Conservation (phyloP, 2,113 vertebrate species). For the Lepus americanus region DNA sequence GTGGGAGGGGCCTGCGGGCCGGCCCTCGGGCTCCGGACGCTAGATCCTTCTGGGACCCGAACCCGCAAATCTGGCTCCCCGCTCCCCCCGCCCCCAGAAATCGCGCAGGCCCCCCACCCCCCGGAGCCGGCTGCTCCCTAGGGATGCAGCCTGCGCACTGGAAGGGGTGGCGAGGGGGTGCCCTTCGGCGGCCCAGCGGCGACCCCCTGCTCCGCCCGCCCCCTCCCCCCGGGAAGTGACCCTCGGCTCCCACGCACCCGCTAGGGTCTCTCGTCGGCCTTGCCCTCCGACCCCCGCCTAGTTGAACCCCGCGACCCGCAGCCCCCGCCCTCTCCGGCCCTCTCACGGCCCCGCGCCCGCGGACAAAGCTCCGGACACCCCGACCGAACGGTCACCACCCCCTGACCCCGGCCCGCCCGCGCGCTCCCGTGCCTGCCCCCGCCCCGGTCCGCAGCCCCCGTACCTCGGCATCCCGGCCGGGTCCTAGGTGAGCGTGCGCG, state of each 20-base stretch:
- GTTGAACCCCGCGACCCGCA: conserved; percentile 43
- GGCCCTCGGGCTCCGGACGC: conserved; percentile 73
- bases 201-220: not conserved
- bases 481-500: conserved; percentile 82
- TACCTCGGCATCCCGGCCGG: conserved; percentile 78
- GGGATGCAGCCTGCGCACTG: not conserved
- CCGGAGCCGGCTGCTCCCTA: conserved; percentile 32
- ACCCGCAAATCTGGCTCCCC: conserved; percentile 51
- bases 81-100: not conserved
- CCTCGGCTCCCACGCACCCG: conserved; percentile 68
- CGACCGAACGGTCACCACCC: conserved; percentile 52
- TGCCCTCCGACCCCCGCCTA: conserved; percentile 75
- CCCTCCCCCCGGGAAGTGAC: conserved; percentile 70
- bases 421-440: not conserved
- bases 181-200: not conserved
- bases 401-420: conserved; percentile 58
- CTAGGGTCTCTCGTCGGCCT: conserved; percentile 38
- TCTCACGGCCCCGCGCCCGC: not conserved
- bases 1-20: conserved; percentile 82
- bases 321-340: conserved; percentile 20
- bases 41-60: conserved; percentile 70
- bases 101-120: not conserved
- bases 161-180: not conserved
- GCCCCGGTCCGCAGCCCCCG: not conserved
- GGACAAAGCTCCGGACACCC: conserved; percentile 79